Evolutionary conservation across 2,113 vertebrate species (phyloP).

Genomic region (Mionectes macconnelli): DNA sequence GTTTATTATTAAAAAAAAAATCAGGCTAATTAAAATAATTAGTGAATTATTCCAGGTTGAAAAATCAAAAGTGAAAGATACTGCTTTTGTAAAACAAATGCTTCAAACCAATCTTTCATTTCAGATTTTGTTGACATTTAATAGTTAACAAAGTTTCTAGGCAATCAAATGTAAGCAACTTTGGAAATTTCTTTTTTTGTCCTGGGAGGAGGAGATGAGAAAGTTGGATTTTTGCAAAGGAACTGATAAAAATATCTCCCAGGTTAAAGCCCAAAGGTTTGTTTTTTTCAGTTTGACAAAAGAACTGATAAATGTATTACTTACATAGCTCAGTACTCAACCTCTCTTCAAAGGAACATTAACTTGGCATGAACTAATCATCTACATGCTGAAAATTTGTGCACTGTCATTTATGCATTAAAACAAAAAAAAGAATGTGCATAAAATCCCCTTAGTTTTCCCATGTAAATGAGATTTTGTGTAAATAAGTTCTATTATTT

Average conservation of each 20-base stretch:
- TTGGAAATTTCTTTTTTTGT: not conserved
- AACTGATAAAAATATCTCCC: not conserved
- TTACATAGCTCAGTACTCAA: conserved; percentile 17
- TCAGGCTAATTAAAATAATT: not conserved
- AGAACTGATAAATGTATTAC: conserved; percentile 23
- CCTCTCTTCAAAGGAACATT: conserved; percentile 35
- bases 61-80: not conserved
- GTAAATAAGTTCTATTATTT: conserved; percentile 43
- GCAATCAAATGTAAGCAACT: not conserved
- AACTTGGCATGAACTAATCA: conserved; percentile 54
- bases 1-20: not conserved
- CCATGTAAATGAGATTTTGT: conserved; percentile 19
- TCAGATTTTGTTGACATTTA: not conserved
- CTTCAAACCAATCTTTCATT: not conserved
- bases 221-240: not conserved
- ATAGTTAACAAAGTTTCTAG: not conserved
- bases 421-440: not conserved
- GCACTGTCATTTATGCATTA: conserved; percentile 40
- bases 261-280: not conserved
- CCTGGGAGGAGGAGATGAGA: not conserved
- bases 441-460: conserved; percentile 23
- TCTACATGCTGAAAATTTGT: conserved; percentile 7
- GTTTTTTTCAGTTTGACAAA: not conserved
- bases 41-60: not conserved
- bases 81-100: not conserved